Conservation (phyloP, 2,113 vertebrate species). For the Oncorhynchus masou region DNA sequence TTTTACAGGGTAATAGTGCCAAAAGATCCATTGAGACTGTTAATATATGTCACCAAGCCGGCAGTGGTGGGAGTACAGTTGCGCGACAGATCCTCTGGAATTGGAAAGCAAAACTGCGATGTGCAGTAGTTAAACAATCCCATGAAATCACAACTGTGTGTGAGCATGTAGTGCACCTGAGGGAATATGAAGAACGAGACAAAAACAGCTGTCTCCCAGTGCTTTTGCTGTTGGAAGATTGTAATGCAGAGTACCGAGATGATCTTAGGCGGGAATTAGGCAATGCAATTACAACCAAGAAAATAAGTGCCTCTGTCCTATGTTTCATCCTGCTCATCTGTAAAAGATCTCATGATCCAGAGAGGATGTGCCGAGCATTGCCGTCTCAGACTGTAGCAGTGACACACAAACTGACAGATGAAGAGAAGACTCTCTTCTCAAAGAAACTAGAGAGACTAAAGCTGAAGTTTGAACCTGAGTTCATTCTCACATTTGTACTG, state of each 20-base stretch:
- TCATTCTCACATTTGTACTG: conserved; percentile 74
- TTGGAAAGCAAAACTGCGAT: too few relatives aligned
- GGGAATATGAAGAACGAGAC: conserved; percentile 64
- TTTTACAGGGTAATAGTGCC: too few relatives aligned
- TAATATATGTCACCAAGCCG: too few relatives aligned
- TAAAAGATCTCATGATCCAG: conserved; percentile 63
- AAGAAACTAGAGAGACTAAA: conserved; percentile 50
- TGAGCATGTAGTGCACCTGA: too few relatives aligned
- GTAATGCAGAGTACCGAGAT: conserved; percentile 62
- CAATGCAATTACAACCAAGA: conserved; percentile 48
- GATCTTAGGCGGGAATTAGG: conserved; percentile 50
- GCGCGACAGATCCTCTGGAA: too few relatives aligned
- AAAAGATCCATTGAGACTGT: too few relatives aligned
- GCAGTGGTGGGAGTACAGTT: too few relatives aligned
- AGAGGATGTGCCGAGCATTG: conserved; percentile 43
- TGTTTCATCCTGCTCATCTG: conserved; percentile 74
- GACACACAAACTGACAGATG: conserved; percentile 60
- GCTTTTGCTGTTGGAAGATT: conserved; percentile 71
- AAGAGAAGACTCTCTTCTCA: conserved; percentile 62
- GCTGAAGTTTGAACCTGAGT: conserved; percentile 46
- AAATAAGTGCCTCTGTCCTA: conserved; percentile 42
- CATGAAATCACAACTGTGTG: too few relatives aligned
- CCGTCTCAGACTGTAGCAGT: conserved; percentile 61
- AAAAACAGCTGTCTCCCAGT: conserved; percentile 55
- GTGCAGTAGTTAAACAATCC: too few relatives aligned